A percentile compares a stretch with the other conserved stretches of the same genome.
Conservation (phyloP, 37 sponge, comb jelly and placozoan species). For the Petrosia ficiformis region DNA sequence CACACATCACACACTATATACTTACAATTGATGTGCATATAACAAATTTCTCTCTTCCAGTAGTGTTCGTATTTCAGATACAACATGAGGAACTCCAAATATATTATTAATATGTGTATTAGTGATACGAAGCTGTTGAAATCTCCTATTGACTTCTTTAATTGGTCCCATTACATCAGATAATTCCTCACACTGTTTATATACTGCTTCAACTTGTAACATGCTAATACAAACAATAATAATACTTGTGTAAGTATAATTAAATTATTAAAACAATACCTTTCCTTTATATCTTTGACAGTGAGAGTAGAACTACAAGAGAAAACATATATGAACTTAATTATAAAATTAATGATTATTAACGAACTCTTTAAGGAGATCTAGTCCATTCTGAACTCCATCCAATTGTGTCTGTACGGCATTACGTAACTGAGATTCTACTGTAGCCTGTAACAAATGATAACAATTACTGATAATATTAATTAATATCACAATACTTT, state of each 20-base stretch:
- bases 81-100: conserved; percentile 69
- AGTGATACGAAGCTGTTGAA: conserved; percentile 77
- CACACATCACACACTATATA: background rate
- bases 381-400: conserved; percentile 84
- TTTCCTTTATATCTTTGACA: conserved; percentile 43
- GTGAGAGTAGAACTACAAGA: conserved; percentile 25
- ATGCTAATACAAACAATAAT: conserved; percentile 17
- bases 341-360: background rate
- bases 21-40: conserved; percentile 73
- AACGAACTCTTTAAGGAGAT: conserved; percentile 54
- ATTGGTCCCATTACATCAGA: conserved; percentile 67
- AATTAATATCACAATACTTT: conserved; percentile 36
- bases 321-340: background rate
- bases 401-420: conserved; percentile 92
- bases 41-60: conserved; percentile 47
- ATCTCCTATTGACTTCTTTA: conserved; percentile 62
- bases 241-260: background rate
- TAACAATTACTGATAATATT: background rate
- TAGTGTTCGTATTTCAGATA: conserved; percentile 50
- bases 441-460: conserved; percentile 39
- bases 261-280: conserved; percentile 3
- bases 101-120: conserved; percentile 77
- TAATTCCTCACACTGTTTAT: conserved; percentile 54
- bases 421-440: conserved; percentile 81
- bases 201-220: conserved; percentile 53